Percentiles rank a stretch among this genome's conserved stretches.
Evolutionary conservation across 2,113 vertebrate species (phyloP).

Genomic region (Pelvicachromis taeniatus): DNA sequence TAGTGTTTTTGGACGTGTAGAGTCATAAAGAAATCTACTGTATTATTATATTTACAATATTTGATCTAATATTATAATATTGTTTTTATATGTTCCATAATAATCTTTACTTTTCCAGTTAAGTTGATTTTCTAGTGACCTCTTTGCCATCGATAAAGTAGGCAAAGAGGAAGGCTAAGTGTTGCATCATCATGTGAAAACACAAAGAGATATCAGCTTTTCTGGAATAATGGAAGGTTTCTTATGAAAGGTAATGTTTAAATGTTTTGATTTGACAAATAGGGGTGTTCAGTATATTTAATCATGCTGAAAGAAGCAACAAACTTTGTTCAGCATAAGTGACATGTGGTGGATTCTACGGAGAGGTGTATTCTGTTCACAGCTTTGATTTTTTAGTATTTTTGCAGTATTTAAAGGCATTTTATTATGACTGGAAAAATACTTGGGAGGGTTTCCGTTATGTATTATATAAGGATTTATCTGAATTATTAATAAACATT

Average conservation of each 20-base stretch:
- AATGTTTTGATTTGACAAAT: neutral
- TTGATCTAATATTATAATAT: neutral
- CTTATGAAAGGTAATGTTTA: neutral
- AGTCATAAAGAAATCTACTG: no score
- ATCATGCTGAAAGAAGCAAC: neutral
- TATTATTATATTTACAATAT: no score
- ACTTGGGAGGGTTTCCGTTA: neutral
- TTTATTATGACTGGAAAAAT: neutral
- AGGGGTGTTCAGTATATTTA: neutral
- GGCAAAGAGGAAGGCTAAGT: neutral
- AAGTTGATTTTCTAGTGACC: neutral
- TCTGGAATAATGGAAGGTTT: neutral
- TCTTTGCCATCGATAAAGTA: neutral
- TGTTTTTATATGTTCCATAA: neutral
- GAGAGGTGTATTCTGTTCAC: neutral
- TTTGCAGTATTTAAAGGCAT: neutral
- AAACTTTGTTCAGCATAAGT: neutral
- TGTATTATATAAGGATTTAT: neutral
- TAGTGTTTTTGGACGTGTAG: neutral
- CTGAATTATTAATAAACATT: neutral
- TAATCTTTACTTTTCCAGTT: neutral
- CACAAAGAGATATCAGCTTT: neutral
- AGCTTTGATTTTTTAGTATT: neutral
- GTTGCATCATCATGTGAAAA: neutral
- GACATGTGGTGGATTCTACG: neutral